phyloP scores from a whole-genome alignment of 2,113 vertebrate genomes.

The Morone saxatilis region DNA sequence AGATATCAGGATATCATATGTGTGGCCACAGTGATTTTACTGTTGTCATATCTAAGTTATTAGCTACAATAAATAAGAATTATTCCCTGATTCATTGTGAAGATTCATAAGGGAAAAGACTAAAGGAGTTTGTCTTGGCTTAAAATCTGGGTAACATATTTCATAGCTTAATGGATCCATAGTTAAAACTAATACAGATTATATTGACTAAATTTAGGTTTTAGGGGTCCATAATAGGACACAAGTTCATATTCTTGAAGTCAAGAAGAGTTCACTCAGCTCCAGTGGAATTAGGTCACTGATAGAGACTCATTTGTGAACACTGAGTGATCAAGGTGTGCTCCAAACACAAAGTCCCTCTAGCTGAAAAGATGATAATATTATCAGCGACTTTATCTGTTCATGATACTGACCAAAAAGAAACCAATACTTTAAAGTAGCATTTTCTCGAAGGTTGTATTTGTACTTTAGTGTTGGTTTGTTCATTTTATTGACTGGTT shows the following conservation, averaged over 20 bases:
- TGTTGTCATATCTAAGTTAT: not conserved
- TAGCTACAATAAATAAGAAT: not conserved
- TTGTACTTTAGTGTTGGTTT: not conserved
- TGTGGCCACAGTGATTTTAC: not conserved
- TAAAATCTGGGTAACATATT: slow-evolving; percentile 1
- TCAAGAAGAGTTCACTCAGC: not conserved
- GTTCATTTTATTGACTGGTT: not conserved
- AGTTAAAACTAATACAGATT: not conserved
- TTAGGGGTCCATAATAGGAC: not conserved
- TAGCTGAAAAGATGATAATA: slow-evolving; percentile 35
- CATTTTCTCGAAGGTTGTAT: not conserved
- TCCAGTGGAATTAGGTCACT: slow-evolving; percentile 40
- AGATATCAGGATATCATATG: not conserved
- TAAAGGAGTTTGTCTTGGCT: not conserved
- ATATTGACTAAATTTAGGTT: not conserved
- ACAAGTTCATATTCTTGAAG: not conserved
- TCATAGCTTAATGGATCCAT: not conserved
- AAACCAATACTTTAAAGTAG: not conserved
- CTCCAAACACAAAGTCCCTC: slow-evolving; percentile 66
- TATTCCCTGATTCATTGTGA: not conserved
- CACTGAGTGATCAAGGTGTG: slow-evolving; percentile 59
- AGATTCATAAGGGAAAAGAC: not conserved
- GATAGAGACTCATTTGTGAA: slow-evolving; percentile 30
- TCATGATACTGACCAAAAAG: slow-evolving; percentile 10
- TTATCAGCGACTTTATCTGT: slow-evolving; percentile 39